Evolutionary conservation across 2,113 vertebrate genomes (phyloP).

Genomic region (Phalacrocorax pelagicus): DNA sequence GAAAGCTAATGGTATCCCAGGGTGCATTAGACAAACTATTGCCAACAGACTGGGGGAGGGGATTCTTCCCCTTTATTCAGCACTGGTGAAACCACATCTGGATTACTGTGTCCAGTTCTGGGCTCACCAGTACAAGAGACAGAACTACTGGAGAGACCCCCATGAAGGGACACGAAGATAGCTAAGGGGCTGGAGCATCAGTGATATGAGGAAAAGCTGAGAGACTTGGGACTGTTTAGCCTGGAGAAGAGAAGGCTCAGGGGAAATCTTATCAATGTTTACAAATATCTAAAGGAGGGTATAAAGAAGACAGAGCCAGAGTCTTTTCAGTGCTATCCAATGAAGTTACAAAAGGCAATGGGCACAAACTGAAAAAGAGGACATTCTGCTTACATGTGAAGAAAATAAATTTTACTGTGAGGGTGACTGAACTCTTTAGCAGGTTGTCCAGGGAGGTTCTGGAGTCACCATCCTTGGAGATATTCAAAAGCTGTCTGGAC

Average conservation of each 20-base stretch:
- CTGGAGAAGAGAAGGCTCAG: background rate
- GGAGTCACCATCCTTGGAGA: background rate
- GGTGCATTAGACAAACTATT: background rate
- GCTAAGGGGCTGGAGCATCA: background rate
- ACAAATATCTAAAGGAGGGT: background rate
- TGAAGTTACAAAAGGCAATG: background rate
- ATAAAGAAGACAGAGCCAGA: background rate
- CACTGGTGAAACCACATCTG: background rate
- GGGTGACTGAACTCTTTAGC: background rate
- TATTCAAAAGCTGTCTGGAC: background rate
- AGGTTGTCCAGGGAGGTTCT: background rate
- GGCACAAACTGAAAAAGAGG: background rate
- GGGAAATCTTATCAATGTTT: background rate
- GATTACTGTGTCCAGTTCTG: background rate
- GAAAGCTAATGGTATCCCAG: background rate
- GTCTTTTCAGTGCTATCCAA: background rate
- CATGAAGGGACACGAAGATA: background rate
- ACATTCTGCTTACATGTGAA: background rate
- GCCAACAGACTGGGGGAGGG: background rate
- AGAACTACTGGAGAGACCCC: background rate
- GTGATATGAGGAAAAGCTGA: background rate
- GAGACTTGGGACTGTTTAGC: background rate
- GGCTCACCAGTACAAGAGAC: background rate
- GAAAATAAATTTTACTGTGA: background rate
- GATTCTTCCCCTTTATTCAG: background rate